Conservation (phyloP, 2,888 invertebrate genomes). For the Stegophylla sp. region DNA sequence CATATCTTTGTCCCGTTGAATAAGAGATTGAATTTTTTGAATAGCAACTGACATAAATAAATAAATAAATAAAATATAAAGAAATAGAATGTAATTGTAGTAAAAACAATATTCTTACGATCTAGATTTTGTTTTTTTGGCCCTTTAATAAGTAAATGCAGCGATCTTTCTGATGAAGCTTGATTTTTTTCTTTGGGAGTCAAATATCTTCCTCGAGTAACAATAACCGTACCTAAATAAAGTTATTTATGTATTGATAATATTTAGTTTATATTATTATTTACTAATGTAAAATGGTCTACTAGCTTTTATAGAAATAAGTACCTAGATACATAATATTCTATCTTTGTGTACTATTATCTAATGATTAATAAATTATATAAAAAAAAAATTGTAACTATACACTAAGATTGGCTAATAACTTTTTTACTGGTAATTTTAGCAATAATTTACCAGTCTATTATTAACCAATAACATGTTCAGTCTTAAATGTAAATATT, state of each 20-base stretch:
- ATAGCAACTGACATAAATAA: constrained; percentile 63
- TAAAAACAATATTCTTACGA: constrained; percentile 62
- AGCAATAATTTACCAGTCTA: too few species aligned
- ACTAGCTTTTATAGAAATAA: too few species aligned
- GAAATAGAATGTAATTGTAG: neutral
- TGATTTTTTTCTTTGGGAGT: constrained; percentile 65
- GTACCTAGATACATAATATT: too few species aligned
- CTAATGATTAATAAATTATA: too few species aligned
- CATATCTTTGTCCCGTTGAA: constrained; percentile 60
- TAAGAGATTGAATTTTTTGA: constrained; percentile 63
- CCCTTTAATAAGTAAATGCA: constrained; percentile 67
- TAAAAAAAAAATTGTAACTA: too few species aligned
- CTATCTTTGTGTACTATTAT: too few species aligned
- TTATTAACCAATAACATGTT: too few species aligned
- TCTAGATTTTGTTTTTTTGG: constrained; percentile 63
- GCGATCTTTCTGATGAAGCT: constrained; percentile 63
- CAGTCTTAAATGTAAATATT: too few species aligned
- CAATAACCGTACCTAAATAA: constrained; percentile 67
- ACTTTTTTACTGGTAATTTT: too few species aligned
- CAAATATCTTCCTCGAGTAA: constrained; percentile 68
- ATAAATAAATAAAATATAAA: constrained; percentile 35
- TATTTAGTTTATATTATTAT: too few species aligned
- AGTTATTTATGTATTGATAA: neutral
- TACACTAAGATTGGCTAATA: too few species aligned
- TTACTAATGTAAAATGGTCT: too few species aligned